Conservation (phyloP, 2,113 vertebrate genomes). For the Cyphomyrus discorhynchus region DNA sequence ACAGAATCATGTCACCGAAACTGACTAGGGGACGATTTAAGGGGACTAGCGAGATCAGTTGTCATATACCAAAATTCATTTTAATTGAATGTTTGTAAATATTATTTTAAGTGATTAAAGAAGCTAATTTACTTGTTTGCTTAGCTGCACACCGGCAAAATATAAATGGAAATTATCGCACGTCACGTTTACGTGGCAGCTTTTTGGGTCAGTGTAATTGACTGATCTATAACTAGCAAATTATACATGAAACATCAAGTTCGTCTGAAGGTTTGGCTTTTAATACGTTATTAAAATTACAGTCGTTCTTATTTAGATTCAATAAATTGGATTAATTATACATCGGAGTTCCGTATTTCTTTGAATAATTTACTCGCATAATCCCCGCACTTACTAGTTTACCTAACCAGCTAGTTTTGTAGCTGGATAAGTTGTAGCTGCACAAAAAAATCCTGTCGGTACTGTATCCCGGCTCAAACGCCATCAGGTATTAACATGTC, state of each 20-base stretch:
- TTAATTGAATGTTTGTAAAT: neutral
- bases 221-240: neutral
- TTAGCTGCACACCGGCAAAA: neutral
- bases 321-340: neutral
- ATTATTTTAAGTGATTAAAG: neutral
- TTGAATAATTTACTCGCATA: neutral
- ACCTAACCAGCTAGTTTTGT: neutral
- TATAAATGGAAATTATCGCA: neutral
- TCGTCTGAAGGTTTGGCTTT: neutral
- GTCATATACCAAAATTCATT: neutral
- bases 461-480: neutral
- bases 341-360: neutral
- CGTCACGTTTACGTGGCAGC: neutral
- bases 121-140: neutral
- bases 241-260: neutral
- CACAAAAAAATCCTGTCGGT: neutral
- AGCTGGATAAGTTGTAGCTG: neutral
- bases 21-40: neutral
- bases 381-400: neutral
- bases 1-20: neutral
- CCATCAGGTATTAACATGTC: neutral
- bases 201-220: neutral
- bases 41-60: neutral
- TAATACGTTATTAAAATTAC: neutral
- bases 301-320: neutral